A percentile compares a stretch with the other conserved stretches of the same genome.
phyloP scores from a whole-genome alignment of 2,113 vertebrate genomes.

The Lota lota region DNA sequence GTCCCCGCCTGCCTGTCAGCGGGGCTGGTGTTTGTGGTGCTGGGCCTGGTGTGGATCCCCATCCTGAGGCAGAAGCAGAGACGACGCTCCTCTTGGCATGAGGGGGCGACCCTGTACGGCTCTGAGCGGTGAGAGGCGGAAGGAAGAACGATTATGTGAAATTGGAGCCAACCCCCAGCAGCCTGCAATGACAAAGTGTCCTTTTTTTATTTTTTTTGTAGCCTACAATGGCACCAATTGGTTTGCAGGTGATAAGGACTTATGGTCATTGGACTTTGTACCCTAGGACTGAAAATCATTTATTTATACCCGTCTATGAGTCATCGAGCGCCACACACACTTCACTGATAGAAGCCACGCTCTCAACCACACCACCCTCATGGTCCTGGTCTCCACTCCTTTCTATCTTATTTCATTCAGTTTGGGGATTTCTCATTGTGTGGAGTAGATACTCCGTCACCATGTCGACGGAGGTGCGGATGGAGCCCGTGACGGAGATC shows the following conservation, averaged over 20 bases:
- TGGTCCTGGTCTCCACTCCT: neutral
- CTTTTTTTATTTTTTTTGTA: too few species aligned
- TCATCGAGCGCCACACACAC: neutral
- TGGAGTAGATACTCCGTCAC: neutral
- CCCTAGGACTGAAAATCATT: slow-evolving; percentile 19
- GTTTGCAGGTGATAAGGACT: slow-evolving; percentile 42
- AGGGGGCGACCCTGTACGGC: too few species aligned
- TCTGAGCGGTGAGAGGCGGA: too few species aligned
- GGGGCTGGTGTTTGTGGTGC: slow-evolving; percentile 62
- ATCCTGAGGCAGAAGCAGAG: slow-evolving; percentile 59
- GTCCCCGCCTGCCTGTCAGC: slow-evolving; percentile 56
- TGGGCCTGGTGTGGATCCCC: slow-evolving; percentile 60
- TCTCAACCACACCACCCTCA: neutral
- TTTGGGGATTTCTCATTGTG: too few species aligned
- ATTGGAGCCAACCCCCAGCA: too few species aligned
- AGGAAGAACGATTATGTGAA: too few species aligned
- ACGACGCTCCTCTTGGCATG: slow-evolving; percentile 17
- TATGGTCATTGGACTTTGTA: slow-evolving; percentile 57
- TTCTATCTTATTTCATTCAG: too few species aligned
- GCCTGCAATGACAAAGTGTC: too few species aligned
- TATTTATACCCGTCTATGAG: slow-evolving; percentile 11
- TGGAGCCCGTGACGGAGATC: slow-evolving; percentile 48
- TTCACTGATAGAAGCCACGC: neutral
- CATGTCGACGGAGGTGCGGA: slow-evolving; percentile 53
- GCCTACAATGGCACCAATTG: slow-evolving; percentile 3